A percentile compares a stretch with the other conserved stretches of the same genome.
Evolutionary conservation across 2,113 vertebrate genomes (phyloP).

Genomic region (Chloebia gouldiae): DNA sequence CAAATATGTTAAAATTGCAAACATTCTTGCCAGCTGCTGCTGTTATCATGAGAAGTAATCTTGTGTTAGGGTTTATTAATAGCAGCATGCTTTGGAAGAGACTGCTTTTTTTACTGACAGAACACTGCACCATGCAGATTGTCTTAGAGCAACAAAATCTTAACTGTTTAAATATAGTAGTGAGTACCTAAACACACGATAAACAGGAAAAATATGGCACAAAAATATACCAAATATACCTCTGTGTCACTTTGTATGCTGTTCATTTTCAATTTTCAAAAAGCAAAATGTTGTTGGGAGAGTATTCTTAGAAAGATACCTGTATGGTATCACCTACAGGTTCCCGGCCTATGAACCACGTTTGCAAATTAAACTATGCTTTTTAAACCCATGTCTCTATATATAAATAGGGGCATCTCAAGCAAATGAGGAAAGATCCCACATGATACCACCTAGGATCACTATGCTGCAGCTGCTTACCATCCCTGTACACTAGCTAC

Average conservation of each 20-base stretch:
- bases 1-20: constrained; percentile 70
- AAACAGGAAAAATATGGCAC: not conserved
- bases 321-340: not conserved
- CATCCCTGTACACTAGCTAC: not conserved
- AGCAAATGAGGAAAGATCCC: not conserved
- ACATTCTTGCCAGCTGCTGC: constrained; percentile 77
- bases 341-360: not conserved
- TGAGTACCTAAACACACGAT: not conserved
- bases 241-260: not conserved
- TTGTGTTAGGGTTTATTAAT: constrained; percentile 76
- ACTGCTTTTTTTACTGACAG: constrained; percentile 50
- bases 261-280: not conserved
- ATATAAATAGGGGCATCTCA: not conserved
- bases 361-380: not conserved
- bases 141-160: not conserved
- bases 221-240: not conserved
- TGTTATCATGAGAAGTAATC: constrained; percentile 69
- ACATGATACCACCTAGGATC: not conserved
- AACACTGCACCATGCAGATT: constrained; percentile 27
- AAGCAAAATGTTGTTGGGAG: not conserved
- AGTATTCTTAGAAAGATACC: not conserved
- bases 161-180: not conserved
- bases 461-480: not conserved
- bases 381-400: not conserved
- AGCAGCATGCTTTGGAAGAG: constrained; percentile 68